phyloP scores from a whole-genome alignment of 2,888 invertebrate genomes.

The Trichogramma dendrolimi region DNA sequence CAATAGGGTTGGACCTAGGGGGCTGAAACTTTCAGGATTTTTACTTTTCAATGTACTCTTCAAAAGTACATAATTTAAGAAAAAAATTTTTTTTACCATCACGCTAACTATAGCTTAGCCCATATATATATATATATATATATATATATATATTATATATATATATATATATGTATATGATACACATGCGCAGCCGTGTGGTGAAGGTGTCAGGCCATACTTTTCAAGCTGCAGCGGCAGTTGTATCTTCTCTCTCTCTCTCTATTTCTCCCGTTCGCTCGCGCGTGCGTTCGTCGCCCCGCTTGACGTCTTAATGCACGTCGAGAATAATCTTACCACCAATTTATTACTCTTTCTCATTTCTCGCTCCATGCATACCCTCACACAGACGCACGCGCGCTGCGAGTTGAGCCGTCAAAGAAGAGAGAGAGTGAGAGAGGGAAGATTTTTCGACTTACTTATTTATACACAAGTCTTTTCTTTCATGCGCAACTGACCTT shows the following conservation, averaged over 20 bases:
- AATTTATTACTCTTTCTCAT: conserved; percentile 54
- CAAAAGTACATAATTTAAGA: no score
- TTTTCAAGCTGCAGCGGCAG: conserved; percentile 42
- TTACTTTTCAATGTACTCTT: no score
- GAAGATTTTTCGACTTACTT: not conserved
- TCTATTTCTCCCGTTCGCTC: conserved; percentile 32
- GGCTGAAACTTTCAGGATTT: no score
- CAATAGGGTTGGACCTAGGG: no score
- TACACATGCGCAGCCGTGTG: conserved; percentile 4
- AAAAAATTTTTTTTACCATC: no score
- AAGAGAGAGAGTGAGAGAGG: not conserved
- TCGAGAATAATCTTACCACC: conserved; percentile 53
- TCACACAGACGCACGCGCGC: not conserved
- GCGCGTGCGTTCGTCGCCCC: conserved; percentile 42
- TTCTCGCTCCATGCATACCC: conserved; percentile 40
- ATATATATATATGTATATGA: no score
- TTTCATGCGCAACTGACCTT: no score
- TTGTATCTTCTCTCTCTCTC: no score
- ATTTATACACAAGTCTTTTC: no score
- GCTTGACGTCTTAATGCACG: conserved; percentile 54
- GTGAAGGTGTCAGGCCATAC: conserved; percentile 51
- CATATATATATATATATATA: no score
- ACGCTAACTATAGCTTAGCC: no score
- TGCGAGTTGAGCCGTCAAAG: conserved; percentile 1
- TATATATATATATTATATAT: no score